Percentiles rank a stretch among this genome's conserved stretches.
Evolutionary conservation across 2,113 vertebrate species (phyloP).

Genomic region (Myiopsitta monachus): DNA sequence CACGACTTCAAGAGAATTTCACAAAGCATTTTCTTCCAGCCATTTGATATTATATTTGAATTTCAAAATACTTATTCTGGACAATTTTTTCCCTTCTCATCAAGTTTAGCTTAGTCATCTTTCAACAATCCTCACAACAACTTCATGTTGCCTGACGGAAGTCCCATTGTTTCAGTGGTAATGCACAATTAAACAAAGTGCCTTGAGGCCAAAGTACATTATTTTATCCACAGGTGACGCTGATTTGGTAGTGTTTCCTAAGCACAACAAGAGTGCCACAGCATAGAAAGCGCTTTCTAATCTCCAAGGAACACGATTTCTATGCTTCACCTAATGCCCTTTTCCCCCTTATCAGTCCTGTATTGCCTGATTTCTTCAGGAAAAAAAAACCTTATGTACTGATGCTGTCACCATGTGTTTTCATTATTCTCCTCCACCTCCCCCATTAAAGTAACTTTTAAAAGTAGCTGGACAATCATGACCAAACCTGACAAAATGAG

Average conservation of each 20-base stretch:
- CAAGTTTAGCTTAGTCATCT: not conserved
- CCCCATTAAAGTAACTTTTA: not conserved
- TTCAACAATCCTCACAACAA: not conserved
- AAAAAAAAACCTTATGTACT: not conserved
- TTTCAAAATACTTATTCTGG: not conserved
- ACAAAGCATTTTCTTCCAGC: not conserved
- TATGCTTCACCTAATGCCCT: not conserved
- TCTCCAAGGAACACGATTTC: not conserved
- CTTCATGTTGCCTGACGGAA: not conserved
- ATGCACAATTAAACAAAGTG: not conserved
- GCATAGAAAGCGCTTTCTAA: not conserved
- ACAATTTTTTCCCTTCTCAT: not conserved
- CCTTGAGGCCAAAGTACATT: not conserved
- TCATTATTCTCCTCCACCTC: not conserved
- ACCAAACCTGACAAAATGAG: not conserved
- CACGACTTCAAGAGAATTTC: not conserved
- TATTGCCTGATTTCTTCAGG: not conserved
- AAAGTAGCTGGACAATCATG: not conserved
- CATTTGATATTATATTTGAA: not conserved
- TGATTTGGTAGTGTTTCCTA: not conserved
- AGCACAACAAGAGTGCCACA: not conserved
- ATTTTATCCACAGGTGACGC: not conserved
- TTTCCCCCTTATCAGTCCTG: not conserved
- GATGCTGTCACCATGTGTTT: not conserved
- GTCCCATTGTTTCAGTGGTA: not conserved